phyloP scores from a whole-genome alignment of 2,797 vertebrate species.

The Loriculus beryllinus region DNA sequence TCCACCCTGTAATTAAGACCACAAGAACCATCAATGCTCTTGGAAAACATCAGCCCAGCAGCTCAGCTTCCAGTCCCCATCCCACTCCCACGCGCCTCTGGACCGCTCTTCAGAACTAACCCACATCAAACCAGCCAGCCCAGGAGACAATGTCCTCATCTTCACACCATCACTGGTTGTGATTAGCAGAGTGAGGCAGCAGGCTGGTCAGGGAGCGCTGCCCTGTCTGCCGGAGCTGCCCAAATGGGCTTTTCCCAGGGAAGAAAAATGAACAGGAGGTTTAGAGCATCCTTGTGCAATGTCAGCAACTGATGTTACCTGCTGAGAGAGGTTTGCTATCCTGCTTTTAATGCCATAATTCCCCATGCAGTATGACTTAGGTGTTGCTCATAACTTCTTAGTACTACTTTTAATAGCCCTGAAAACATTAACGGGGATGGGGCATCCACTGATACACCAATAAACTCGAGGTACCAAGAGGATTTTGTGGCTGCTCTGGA shows the following conservation, averaged over 20 bases:
- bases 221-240: not conserved
- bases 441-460: not conserved
- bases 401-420: not conserved
- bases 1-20: not conserved
- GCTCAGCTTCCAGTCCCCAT: not conserved
- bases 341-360: not conserved
- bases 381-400: not conserved
- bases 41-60: not conserved
- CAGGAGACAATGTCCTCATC: not conserved
- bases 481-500: not conserved
- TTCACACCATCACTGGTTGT: accelerated
- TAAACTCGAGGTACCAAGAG: accelerated
- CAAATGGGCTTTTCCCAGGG: not conserved
- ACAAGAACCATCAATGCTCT: not conserved
- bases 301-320: not conserved
- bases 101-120: not conserved
- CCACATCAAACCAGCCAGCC: not conserved
- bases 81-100: not conserved
- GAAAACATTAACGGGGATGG: accelerated
- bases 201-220: not conserved
- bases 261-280: not conserved
- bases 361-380: accelerated
- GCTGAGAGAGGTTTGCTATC: not conserved
- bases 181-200: not conserved
- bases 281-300: not conserved